phyloP scores from a whole-genome alignment of 35 echinoderm and acorn worm species.

The Amphiura filiformis region DNA sequence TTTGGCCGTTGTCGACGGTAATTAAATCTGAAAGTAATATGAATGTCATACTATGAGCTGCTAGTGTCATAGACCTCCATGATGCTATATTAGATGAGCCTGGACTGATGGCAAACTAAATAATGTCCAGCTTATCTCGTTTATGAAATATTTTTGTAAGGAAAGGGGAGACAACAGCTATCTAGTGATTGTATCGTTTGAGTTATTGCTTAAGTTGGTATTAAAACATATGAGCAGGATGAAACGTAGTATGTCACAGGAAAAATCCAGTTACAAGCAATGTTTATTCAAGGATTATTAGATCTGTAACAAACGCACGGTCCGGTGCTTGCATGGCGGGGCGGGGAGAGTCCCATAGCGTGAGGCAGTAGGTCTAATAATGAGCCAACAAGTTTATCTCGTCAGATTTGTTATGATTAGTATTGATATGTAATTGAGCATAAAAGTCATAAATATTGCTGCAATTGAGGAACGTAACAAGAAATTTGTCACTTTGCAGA shows the following conservation, averaged over 20 bases:
- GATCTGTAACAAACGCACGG: neutral
- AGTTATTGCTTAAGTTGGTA: no score
- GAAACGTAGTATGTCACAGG: neutral
- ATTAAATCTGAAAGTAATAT: neutral
- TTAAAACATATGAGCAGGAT: no score
- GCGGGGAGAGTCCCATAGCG: neutral
- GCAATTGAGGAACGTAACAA: slow-evolving; percentile 5
- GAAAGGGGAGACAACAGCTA: neutral
- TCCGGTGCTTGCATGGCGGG: neutral
- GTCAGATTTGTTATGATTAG: neutral
- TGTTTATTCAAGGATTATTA: slow-evolving; percentile 1
- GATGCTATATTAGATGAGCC: neutral
- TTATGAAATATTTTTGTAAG: slow-evolving; percentile 9
- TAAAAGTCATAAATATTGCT: neutral
- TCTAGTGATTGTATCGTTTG: no score
- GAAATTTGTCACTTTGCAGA: neutral
- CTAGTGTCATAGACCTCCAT: neutral
- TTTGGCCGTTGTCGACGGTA: slow-evolving; percentile 1
- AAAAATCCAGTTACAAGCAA: neutral
- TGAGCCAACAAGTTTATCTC: neutral
- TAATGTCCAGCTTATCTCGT: neutral
- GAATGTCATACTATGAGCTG: neutral
- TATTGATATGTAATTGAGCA: slow-evolving; percentile 6
- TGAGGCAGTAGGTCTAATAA: neutral
- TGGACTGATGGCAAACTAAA: neutral